Evolutionary conservation across 1,140 invertebrate species (phyloP), one percentile per base, ranked within the genome.

Genomic region (Cyphomyrmex costatus): DNA sequence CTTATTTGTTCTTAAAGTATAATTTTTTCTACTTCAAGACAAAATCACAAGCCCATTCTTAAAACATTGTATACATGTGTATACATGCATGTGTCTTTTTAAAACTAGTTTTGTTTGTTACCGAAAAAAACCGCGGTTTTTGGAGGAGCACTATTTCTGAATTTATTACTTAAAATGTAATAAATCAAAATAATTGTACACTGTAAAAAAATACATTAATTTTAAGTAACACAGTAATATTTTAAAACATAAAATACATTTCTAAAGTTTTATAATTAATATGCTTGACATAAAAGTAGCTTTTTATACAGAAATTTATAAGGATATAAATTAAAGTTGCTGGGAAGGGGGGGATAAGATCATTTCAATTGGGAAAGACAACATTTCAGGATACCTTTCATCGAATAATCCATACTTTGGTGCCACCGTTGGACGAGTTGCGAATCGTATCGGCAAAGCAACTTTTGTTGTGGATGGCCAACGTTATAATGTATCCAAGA

Each of bases 401-500:
- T 92, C 93, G 0, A 94, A 95, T 24, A 97, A 97, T 91, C 97
- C 97, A 0, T 98, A 99, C 92, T 97, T 99, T 92, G 99, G 99
- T 10, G 97, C 97, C 0, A 97, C 98, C 0, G 95, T 99, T 56
- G 99, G 99, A 5, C 95, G 99, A 86, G 97, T 98, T 33, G 98
- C 98, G 0, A 99, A 99, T 94, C 96, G 98, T 56, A 98, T 99
- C 85, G 96, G 95, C 0, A 95, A 96, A 51, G 98, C 96, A 2
- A 94, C 93, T 87, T 98, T 99, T 89, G 93, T 86, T 4, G 93
- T 99, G 3, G 96, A 98, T 85, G 97, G 96, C 2, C 92, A 96
- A 71, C 95, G 94, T 2, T 98, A 98, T 91, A 92, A 96, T n/a
- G 93, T 99, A 12, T 96, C 96, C 0, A 96, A 96, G 66, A 99